Evolutionary conservation across 2,113 vertebrate species (phyloP), one percentile per base, ranked within the genome.

Genomic region (Rhabdornis inornatus): DNA sequence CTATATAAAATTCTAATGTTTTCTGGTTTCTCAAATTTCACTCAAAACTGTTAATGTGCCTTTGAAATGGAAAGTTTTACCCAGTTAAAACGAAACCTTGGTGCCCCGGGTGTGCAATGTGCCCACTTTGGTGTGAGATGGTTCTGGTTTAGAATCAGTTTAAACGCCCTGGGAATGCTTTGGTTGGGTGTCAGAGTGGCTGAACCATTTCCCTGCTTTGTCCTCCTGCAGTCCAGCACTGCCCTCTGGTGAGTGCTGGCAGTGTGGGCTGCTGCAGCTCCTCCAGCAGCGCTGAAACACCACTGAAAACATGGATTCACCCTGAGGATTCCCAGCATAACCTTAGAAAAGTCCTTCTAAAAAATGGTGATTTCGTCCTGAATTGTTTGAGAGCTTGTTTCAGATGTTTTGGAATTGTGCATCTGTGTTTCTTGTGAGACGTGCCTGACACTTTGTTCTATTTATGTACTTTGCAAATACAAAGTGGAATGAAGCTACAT

Each of bases 201-300:
- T 16, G n/a, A 27, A 27, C 14, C 25, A 9, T 50, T 63, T 31
- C 22, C 52, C 47, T 2, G 31, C 5, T 1, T 50, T 10, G 2
- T 45, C 84, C 69, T 49, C 44, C 13, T 5, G 6, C 63, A 82
- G 88, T 59, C 59, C 30, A 2, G 6, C 90, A 20, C 83, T 97
- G 98, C 97, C 98, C 96, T 65, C 98, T 97, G 28, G 27, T 45
- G 97, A 24, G 35, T 3, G 27, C 39, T 23, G 21, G 39, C 11
- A 13, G 11, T 5, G 2, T 2, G 16, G 1, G 1, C 11, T 10
- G 55, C 60, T 10, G 20, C 1, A 3, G n/a, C 59, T 15, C 60
- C 77, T 53, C 16, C 28, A 13, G 50, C 31, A 5, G 15, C 13
- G 1, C 71, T 7, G 9, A 56, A 49, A 50, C 2, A 9, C 39